Base-by-base conservation (phyloP, 2,888 invertebrate species). In the Andrena minutula region DNA sequence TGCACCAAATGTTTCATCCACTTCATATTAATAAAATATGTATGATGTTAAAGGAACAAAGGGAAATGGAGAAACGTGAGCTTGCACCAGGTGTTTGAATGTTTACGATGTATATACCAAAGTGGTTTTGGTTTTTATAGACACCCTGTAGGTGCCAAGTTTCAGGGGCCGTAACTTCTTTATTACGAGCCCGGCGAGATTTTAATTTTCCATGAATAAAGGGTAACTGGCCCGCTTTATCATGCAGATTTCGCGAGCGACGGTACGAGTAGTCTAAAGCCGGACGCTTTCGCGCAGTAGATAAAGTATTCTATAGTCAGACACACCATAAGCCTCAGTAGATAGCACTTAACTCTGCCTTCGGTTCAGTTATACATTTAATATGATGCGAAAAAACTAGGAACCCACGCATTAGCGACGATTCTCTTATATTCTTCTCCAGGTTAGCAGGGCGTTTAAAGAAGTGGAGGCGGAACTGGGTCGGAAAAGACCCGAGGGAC, bases 171-270 rank as follows among this genome's bases (percentile, higher is more conserved):
- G 12, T 56, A 51, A 30, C 28, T 80, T 73, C 60, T 47, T 65
- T 35, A 16, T 26, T 26, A 56, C 32, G 49, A 16, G 12, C 41
- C 56, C 65, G 51, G 20, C 16, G 64, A 49, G 69, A 63, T 63
- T 82, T 82, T 71, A 82, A 80, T 80, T 68, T 80, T n/a, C 20
- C 56, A 12, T 16, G 56, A 41, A 56, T 32, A 66, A 51, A 56
- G 66, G 69, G 75, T 75, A 82, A 82, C 81, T 80, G 81, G 41
- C 61, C 35, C 6, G 61, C 66, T 82, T 82, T 81, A 68, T 82
- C 66, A 82, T 72, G 75, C 30, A 81, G 61, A 82, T 82, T 75
- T 51, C 49, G 66, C 12, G 56, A n/a, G 35, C 20, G 26, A 23
- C 26, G n/a, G 12, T n/a, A 7, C 5, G 26, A 23, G 53, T 49